phyloP scores from a whole-genome alignment of 2,888 invertebrate species.

The Drosophila incognita region DNA sequence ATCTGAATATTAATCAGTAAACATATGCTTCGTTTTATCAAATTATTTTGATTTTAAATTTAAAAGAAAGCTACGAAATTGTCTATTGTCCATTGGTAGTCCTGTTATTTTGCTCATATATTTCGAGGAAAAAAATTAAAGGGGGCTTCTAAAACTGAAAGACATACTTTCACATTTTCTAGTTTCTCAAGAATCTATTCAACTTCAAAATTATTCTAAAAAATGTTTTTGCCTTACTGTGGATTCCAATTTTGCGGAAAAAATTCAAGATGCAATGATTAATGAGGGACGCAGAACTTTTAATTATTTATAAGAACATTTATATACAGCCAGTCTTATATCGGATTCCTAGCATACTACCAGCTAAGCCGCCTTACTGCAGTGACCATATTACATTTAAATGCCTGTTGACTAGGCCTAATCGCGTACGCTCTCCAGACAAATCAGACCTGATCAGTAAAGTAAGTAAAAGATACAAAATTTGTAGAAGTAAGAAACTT shows the following conservation, averaged over 20 bases:
- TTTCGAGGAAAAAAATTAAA: background rate
- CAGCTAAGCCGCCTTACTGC: background rate
- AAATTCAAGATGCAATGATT: background rate
- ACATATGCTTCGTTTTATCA: background rate
- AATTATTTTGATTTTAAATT: too few relatives aligned
- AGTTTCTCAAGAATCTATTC: background rate
- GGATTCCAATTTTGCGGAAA: background rate
- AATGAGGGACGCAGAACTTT: background rate
- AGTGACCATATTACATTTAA: background rate
- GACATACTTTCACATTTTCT: background rate
- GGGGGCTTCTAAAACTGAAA: background rate
- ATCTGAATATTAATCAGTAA: background rate
- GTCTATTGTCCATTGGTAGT: background rate
- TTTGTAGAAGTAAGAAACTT: background rate
- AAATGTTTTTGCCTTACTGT: background rate
- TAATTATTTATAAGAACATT: background rate
- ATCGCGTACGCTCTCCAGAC: background rate
- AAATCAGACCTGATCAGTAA: background rate
- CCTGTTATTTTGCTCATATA: too few relatives aligned
- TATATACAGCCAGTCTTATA: background rate
- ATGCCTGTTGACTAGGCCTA: background rate
- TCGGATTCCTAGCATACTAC: background rate
- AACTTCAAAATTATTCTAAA: background rate
- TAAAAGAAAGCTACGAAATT: background rate
- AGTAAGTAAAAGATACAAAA: too few relatives aligned